These are phyloP conservation scores for Periophthalmus magnuspinnatus DNA, from an alignment of 2,797 vertebrate genomes.

Conservation along the genomic window DNA sequence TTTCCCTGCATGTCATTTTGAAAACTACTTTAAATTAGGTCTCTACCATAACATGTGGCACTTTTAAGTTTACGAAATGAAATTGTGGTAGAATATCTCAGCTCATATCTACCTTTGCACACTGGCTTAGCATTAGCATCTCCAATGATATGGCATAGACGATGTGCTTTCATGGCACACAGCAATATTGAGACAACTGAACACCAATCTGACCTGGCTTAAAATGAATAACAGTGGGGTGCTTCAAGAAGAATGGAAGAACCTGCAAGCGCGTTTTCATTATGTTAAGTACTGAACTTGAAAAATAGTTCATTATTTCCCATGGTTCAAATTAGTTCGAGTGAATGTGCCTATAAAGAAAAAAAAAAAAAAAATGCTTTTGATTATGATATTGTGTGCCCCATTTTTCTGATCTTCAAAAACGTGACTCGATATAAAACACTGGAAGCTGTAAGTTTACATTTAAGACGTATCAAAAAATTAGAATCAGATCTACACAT, in stretches of 20 bases:
- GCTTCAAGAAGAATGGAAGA: neutral
- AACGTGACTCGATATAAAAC: neutral
- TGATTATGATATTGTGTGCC: constrained; percentile 27
- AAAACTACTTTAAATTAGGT: neutral
- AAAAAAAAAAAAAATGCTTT: neutral
- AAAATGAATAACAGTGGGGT: neutral
- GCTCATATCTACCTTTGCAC: neutral
- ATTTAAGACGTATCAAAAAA: constrained; percentile 7
- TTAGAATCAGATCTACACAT: constrained; percentile 25
- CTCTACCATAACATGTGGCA: neutral
- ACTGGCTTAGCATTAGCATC: neutral
- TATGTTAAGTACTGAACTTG: neutral
- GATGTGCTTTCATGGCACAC: neutral
- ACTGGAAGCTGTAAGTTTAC: constrained; percentile 33
- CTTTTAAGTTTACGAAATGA: too few species aligned
- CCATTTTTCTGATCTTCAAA: constrained; percentile 10
- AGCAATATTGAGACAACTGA: too few species aligned
- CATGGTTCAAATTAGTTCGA: too few species aligned
- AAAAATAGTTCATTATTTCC: neutral
- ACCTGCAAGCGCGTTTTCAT: neutral
- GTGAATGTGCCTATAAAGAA: neutral
- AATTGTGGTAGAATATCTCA: too few species aligned
- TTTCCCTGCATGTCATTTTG: neutral
- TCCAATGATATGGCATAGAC: neutral
- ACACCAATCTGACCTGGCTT: neutral